Evolutionary conservation across 1,140 invertebrate species (phyloP).

Genomic region (Pseudomyrmex dendroicus): DNA sequence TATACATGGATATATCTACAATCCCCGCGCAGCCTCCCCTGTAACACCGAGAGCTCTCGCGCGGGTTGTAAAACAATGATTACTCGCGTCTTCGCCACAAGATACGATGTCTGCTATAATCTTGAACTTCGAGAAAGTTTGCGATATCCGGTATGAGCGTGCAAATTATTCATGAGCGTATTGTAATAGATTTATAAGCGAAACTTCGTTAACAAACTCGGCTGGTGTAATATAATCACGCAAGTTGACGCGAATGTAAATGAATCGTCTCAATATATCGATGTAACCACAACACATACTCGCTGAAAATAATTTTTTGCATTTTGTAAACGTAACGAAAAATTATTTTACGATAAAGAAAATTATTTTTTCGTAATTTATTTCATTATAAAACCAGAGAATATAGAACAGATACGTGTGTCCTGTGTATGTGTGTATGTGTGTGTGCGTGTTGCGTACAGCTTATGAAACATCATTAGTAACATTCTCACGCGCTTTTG

Average conservation of each 20-base stretch:
- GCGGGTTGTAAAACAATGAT: constrained; percentile 58
- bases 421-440: too few relatives aligned
- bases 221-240: constrained; percentile 7
- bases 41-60: constrained; percentile 52
- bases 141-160: constrained; percentile 23
- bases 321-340: too few relatives aligned
- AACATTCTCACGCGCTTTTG: background rate
- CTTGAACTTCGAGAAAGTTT: constrained; percentile 55
- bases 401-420: too few relatives aligned
- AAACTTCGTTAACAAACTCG: background rate
- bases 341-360: too few relatives aligned
- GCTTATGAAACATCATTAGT: too few relatives aligned
- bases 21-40: background rate
- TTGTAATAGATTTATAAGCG: constrained; percentile 57
- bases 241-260: background rate
- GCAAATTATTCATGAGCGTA: constrained; percentile 48
- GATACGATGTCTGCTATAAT: constrained; percentile 46
- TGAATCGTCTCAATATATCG: too few relatives aligned
- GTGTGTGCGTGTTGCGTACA: too few relatives aligned
- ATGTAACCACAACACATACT: background rate
- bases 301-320: background rate
- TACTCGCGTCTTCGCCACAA: constrained; percentile 34
- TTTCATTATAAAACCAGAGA: too few relatives aligned
- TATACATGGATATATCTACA: background rate
- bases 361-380: too few relatives aligned